Evolutionary conservation across 2,888 invertebrate species (phyloP).

Genomic region (Pycnomerus fuliginosus): DNA sequence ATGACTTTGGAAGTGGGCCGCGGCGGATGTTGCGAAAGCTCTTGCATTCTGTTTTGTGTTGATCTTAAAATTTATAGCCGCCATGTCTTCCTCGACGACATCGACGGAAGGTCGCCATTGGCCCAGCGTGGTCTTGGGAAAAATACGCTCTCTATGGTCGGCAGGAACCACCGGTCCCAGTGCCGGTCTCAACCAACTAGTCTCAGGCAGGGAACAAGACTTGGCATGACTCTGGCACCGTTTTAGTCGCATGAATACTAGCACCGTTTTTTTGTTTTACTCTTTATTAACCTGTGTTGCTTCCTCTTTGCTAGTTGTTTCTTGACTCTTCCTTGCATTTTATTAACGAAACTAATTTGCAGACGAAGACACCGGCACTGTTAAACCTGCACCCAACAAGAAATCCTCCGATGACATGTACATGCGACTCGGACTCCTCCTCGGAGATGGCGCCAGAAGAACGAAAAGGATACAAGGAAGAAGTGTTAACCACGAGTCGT

Average conservation of each 20-base stretch:
- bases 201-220: slow-evolving; percentile 64
- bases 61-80: slow-evolving; percentile 45
- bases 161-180: slow-evolving; percentile 72
- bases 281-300: slow-evolving; percentile 24
- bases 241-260: slow-evolving; percentile 21
- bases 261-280: slow-evolving; percentile 25
- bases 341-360: slow-evolving; percentile 28
- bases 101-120: slow-evolving; percentile 61
- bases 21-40: neutral
- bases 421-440: slow-evolving; percentile 77
- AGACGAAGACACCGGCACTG: slow-evolving; percentile 74
- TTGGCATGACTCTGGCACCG: slow-evolving; percentile 1
- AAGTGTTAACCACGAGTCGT: slow-evolving; percentile 54
- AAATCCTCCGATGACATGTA: slow-evolving; percentile 74
- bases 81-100: slow-evolving; percentile 49
- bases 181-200: slow-evolving; percentile 78
- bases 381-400: slow-evolving; percentile 59
- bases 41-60: too few relatives aligned
- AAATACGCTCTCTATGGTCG: slow-evolving; percentile 87
- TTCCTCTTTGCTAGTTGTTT: slow-evolving; percentile 4
- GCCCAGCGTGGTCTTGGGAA: slow-evolving; percentile 80
- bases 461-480: slow-evolving; percentile 33
- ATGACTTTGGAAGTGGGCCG: neutral
- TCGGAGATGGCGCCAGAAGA: slow-evolving; percentile 68
- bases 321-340: slow-evolving; percentile 1